Evolutionary conservation across 2,113 vertebrate genomes (phyloP).

Genomic region (Hippocampus abdominalis): DNA sequence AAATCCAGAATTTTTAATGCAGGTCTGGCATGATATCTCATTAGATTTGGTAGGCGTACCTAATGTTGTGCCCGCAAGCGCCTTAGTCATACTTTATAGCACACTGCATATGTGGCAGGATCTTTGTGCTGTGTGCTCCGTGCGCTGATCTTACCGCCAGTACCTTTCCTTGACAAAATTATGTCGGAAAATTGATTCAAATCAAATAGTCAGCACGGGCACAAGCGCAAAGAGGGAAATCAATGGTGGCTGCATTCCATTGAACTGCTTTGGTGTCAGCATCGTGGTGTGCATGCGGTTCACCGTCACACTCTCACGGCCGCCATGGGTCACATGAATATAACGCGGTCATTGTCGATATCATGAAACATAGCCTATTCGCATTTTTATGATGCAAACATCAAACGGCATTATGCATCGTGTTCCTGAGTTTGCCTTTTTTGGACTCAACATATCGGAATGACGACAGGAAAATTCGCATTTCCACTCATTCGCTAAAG

Average conservation of each 20-base stretch:
- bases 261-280: slow-evolving; percentile 14
- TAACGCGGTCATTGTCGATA: slow-evolving; percentile 6
- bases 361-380: slow-evolving; percentile 3
- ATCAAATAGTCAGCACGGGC: background rate
- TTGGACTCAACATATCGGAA: background rate
- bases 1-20: background rate
- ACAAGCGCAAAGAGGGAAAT: background rate
- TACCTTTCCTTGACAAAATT: slow-evolving; percentile 9
- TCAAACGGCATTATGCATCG: background rate
- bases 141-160: slow-evolving; percentile 4
- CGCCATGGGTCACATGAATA: slow-evolving; percentile 12
- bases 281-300: slow-evolving; percentile 13
- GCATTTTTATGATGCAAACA: slow-evolving; percentile 10
- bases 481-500: background rate
- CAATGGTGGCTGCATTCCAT: slow-evolving; percentile 10
- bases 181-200: slow-evolving; percentile 11
- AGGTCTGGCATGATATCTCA: background rate
- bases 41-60: background rate
- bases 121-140: background rate
- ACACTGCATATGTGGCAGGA: background rate
- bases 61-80: background rate
- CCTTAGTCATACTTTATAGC: background rate
- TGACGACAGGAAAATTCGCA: background rate
- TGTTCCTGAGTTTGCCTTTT: background rate
- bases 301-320: slow-evolving; percentile 3